Percentiles rank a stretch among this genome's conserved stretches.
Evolutionary conservation across 2,113 vertebrate species (phyloP).

Genomic region (Microcebus ravelobensis): DNA sequence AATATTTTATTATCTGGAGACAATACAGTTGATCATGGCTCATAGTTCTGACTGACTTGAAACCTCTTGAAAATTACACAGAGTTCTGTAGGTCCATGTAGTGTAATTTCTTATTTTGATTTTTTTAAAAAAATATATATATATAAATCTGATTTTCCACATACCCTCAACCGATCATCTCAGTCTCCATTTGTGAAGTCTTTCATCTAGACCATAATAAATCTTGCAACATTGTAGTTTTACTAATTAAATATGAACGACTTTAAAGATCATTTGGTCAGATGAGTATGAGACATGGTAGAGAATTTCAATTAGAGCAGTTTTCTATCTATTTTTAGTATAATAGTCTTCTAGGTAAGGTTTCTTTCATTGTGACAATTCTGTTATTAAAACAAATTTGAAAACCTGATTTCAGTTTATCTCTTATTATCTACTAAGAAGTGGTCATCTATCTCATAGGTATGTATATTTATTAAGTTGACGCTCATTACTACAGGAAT

Average conservation of each 20-base stretch:
- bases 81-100: not conserved
- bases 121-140: not conserved
- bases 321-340: slow-evolving; percentile 23
- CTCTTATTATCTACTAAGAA: not conserved
- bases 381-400: slow-evolving; percentile 20
- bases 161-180: not conserved
- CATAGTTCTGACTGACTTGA: not conserved
- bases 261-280: not conserved
- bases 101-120: not conserved
- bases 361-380: not conserved
- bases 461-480: not conserved
- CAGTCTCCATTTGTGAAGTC: not conserved
- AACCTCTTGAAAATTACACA: slow-evolving; percentile 30
- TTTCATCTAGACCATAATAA: not conserved
- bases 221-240: not conserved
- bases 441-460: not conserved
- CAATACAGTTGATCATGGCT: not conserved
- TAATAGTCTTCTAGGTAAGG: not conserved
- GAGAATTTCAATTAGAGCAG: not conserved
- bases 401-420: slow-evolving; percentile 6
- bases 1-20: not conserved
- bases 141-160: slow-evolving; percentile 9
- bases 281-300: not conserved
- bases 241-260: not conserved
- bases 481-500: not conserved